These are phyloP conservation scores for Perccottus glenii DNA, from an alignment of 2,113 vertebrate species.

Conservation along the genomic window DNA sequence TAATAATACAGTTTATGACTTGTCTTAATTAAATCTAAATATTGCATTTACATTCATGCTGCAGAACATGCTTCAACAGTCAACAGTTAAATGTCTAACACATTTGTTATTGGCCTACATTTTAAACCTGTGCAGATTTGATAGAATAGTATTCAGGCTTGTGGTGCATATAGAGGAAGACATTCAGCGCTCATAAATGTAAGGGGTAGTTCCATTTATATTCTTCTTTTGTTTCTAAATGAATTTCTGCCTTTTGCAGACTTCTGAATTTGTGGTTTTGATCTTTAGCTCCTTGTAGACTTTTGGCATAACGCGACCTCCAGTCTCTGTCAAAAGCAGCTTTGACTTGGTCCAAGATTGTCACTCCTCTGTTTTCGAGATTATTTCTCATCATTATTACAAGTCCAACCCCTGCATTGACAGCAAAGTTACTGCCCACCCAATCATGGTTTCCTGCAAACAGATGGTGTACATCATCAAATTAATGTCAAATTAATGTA, in stretches of 20 bases:
- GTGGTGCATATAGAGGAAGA: conserved; percentile 17
- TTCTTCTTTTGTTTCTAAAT: conserved; percentile 23
- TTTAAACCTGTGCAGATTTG: conserved; percentile 29
- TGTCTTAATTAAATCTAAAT: not conserved
- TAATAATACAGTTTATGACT: not conserved
- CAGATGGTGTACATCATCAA: not conserved
- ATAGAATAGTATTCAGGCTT: conserved; percentile 26
- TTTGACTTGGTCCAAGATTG: conserved; percentile 84
- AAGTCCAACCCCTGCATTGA: conserved; percentile 88
- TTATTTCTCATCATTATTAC: conserved; percentile 81
- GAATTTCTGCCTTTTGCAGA: conserved; percentile 10
- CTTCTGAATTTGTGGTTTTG: conserved; percentile 48
- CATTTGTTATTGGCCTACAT: conserved; percentile 15
- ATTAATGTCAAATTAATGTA: not conserved
- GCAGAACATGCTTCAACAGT: not conserved
- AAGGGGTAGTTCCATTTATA: conserved; percentile 44
- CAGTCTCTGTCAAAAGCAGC: conserved; percentile 92
- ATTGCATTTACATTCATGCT: not conserved
- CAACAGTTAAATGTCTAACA: no score
- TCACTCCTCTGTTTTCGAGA: conserved; percentile 56
- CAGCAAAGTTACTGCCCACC: conserved; percentile 88
- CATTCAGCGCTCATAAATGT: conserved; percentile 43
- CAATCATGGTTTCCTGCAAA: conserved; percentile 88
- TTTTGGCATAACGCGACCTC: conserved; percentile 86
- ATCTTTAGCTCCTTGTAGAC: conserved; percentile 68